These are phyloP conservation scores for Pygoscelis antarcticus DNA, from an alignment of 2,113 vertebrate species.

Conservation along the genomic window DNA sequence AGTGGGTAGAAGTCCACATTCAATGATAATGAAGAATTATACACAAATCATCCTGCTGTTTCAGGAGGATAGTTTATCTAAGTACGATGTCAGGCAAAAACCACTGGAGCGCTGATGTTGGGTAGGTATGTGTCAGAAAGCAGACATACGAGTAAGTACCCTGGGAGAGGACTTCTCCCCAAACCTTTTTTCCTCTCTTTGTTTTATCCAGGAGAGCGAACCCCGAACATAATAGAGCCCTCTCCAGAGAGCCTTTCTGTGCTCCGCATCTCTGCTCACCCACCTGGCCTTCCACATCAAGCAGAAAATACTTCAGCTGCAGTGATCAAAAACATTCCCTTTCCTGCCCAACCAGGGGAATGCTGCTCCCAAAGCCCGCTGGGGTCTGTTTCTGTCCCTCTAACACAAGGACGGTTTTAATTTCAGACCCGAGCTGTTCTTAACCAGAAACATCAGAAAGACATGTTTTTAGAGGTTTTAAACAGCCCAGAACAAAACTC, in stretches of 20 bases:
- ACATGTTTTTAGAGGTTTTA: not conserved
- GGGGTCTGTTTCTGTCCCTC: slow-evolving; percentile 1
- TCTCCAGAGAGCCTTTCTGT: not conserved
- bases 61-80: not conserved
- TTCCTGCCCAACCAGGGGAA: not conserved
- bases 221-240: not conserved
- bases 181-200: not conserved
- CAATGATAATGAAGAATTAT: not conserved
- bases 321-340: slow-evolving; percentile 14
- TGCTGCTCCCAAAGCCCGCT: not conserved
- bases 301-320: slow-evolving; percentile 39
- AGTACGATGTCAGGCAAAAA: not conserved
- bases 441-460: slow-evolving; percentile 11
- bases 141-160: not conserved
- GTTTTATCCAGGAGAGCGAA: not conserved
- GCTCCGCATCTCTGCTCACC: not conserved
- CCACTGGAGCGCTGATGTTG: not conserved
- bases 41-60: not conserved
- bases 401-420: not conserved
- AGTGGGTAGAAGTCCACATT: not conserved
- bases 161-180: not conserved
- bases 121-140: slow-evolving; percentile 16
- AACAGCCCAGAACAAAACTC: not conserved
- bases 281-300: slow-evolving; percentile 48
- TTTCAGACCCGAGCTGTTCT: not conserved